Percentiles rank a stretch among this genome's conserved stretches.
Conservation (phyloP, 2,113 vertebrate species). For the Hyla sarda region DNA sequence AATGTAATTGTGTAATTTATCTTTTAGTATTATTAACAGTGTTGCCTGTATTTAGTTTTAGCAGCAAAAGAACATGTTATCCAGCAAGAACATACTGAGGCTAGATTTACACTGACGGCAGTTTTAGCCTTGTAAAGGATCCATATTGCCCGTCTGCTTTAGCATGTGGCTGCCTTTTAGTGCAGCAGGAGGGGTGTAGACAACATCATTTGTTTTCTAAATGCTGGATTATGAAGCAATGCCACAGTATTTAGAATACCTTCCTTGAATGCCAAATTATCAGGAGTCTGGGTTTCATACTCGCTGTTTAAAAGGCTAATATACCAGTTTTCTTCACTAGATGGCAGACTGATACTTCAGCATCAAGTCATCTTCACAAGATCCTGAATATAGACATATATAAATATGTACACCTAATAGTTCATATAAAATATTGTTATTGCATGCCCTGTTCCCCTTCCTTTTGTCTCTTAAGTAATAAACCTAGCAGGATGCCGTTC, state of each 20-base stretch:
- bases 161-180: not conserved
- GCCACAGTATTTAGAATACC: not conserved
- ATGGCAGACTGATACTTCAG: slow-evolving; percentile 63
- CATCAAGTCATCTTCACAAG: not conserved
- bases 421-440: too few relatives aligned
- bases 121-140: not conserved
- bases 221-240: not conserved
- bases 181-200: not conserved
- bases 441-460: too few relatives aligned
- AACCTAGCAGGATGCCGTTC: too few relatives aligned
- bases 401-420: too few relatives aligned
- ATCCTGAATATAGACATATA: too few relatives aligned
- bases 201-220: not conserved
- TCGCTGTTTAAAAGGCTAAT: not conserved
- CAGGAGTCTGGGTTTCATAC: not conserved
- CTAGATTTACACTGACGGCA: not conserved
- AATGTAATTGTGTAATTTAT: not conserved
- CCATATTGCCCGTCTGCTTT: not conserved
- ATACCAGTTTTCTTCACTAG: slow-evolving; percentile 64
- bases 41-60: too few relatives aligned
- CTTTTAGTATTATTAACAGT: not conserved
- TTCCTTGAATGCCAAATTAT: not conserved
- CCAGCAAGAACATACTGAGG: too few relatives aligned
- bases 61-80: too few relatives aligned
- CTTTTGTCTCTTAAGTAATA: too few relatives aligned